Base-by-base conservation (phyloP, 1,140 invertebrate genomes). In the Trissolcus basalis region DNA sequence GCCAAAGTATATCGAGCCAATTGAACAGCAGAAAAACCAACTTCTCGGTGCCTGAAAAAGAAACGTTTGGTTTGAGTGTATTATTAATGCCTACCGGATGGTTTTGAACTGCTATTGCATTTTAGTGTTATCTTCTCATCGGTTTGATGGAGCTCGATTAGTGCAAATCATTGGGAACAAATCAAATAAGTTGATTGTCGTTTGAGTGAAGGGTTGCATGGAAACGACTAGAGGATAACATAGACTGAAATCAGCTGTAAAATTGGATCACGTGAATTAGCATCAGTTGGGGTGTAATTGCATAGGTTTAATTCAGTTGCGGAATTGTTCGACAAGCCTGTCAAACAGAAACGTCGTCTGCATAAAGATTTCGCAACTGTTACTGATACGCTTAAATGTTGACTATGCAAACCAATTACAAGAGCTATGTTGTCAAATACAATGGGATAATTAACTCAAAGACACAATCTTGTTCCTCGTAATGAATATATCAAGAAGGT, bases 1-100 rank as follows among this genome's bases (percentile, higher is more conserved):
- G 94, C 93, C 5, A 96, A 88, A 0, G 93, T 91, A 83, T 94
- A 96, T 10, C 91, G 90, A 0, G 94, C 93, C 14, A 96, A 83
- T 74, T 92, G 91, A 3, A 92, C 91, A 7, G 94, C 89, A 6
- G 93, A 93, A n/a, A 94, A 90, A 0, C 92, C 92, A 10, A 93
- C 90, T 80, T 93, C 92, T 67, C 92, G 90, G 74, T 93, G 92
- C 81, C 92, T 92, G 73, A 61, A 59, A 70, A 33, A 39, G 36
- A 39, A 11, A 35, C 10, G 33, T 35, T n/a, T n/a, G 19, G 19
- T 3, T 27, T 27, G 19, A 27, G 1, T 27, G 19, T 27, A 6
- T 1, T 27, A 27, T 6, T 27, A n/a, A n/a, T n/a, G n/a, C n/a
- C n/a, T n/a, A n/a, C n/a, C n/a, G n/a, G n/a, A n/a, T n/a, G n/a